phyloP scores from a whole-genome alignment of 2,888 invertebrate genomes.

The Chironomus riparius region DNA sequence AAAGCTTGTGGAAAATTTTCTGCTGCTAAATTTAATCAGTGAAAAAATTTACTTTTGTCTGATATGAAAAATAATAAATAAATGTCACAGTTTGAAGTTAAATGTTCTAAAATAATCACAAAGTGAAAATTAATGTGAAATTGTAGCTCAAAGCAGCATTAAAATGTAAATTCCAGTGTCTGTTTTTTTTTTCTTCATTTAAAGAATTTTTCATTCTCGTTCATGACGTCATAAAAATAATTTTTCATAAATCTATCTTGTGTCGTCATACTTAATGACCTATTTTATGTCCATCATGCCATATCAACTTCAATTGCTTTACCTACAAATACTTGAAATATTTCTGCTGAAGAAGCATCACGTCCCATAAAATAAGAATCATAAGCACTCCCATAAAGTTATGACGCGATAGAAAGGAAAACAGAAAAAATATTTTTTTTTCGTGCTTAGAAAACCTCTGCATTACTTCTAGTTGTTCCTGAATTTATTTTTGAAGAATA shows the following conservation, averaged over 20 bases:
- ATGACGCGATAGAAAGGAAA: too few relatives aligned
- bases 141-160: not conserved
- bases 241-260: not conserved
- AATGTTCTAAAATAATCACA: not conserved
- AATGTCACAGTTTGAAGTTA: not conserved
- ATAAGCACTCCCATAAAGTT: too few relatives aligned
- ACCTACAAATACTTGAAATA: too few relatives aligned
- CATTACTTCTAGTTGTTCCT: too few relatives aligned
- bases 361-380: too few relatives aligned
- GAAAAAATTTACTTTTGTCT: not conserved
- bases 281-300: not conserved
- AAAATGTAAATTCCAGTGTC: too few relatives aligned
- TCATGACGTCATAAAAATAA: not conserved
- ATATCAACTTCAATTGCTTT: too few relatives aligned
- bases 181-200: not conserved
- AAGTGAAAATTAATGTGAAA: not conserved
- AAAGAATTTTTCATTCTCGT: not conserved
- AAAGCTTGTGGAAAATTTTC: not conserved
- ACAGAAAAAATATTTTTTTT: too few relatives aligned
- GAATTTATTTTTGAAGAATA: too few relatives aligned
- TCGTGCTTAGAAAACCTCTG: too few relatives aligned
- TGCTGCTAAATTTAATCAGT: not conserved
- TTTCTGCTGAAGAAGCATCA: too few relatives aligned
- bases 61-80: not conserved
- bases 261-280: not conserved